Evolutionary conservation across 2,113 vertebrate species (phyloP), one percentile per base, ranked within the genome.

Genomic region (Hippocampus mohnikei): DNA sequence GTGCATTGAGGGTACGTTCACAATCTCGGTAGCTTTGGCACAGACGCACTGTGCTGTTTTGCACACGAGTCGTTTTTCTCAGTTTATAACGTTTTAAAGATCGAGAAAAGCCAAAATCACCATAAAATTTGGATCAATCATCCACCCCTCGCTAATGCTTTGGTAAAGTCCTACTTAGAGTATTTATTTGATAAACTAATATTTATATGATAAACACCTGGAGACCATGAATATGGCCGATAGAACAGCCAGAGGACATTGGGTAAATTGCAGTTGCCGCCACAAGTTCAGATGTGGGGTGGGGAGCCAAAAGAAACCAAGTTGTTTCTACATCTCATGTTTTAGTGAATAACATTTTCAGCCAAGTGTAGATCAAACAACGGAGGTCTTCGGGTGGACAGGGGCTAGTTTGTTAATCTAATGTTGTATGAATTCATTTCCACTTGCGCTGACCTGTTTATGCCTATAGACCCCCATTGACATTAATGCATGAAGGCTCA

Each of bases 341-440:
- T 80, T 66, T 46, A 88, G 64, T 56, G 41, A 74, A 82, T 84
- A 81, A 86, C 72, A 79, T 88, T 79, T 78, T 50, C 77, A 79
- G 56, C 65, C 59, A 70, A 75, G 56, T 72, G 74, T 77, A 65
- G 82, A 82, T 84, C 2, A 18, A 70, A 71, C 25, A 71, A 70
- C 72, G 9, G 62, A 69, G 66, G 75, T 70, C 70, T 82, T 69
- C 41, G 75, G 68, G 79, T 81, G 67, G 77, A 61, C 79, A 66
- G 46, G 16, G 66, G 58, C 64, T 53, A 70, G 60, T 77, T 76
- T 81, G 74, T 77, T 77, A 65, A 75, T 80, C 41, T 61, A 71
- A 69, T 79, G 33, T 61, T 12, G 37, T 72, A 23, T 73, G 48
- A 40, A 73, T 53, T 63, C 0, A 12, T 61, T 71, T 61, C 72